phyloP scores from a whole-genome alignment of 2,888 invertebrate genomes.

The Podotricha telesiphe region DNA sequence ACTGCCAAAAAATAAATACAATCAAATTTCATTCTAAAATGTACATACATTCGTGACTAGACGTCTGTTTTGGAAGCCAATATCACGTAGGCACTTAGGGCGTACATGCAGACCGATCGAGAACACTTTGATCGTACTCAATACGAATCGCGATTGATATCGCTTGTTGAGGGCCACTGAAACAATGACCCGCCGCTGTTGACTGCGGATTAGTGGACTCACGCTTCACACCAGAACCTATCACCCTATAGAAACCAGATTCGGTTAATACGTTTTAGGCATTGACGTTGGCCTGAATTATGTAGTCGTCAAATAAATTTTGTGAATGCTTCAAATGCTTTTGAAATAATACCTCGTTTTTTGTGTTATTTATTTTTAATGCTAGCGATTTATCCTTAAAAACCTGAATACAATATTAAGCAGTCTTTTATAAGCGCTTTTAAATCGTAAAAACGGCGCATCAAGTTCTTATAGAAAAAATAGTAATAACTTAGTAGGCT shows the following conservation, averaged over 20 bases:
- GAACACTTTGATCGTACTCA: conserved; percentile 49
- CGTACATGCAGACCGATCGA: conserved; percentile 48
- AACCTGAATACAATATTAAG: conserved; percentile 17
- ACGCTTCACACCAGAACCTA: conserved; percentile 36
- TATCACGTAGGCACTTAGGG: conserved; percentile 48
- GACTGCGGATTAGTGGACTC: conserved; percentile 43
- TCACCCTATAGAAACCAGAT: conserved; percentile 29
- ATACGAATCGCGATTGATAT: conserved; percentile 50
- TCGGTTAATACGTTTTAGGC: conserved; percentile 23
- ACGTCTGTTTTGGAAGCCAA: conserved; percentile 49
- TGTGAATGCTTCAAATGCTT: conserved; percentile 1
- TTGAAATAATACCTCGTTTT: neutral
- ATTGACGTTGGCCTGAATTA: conserved; percentile 13
- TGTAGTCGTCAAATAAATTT: neutral
- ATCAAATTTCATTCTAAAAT: conserved; percentile 13
- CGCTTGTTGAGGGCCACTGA: conserved; percentile 47
- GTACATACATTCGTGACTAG: conserved; percentile 20
- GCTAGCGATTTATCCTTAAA: neutral
- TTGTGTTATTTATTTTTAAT: conserved; percentile 3
- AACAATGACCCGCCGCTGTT: conserved; percentile 48
- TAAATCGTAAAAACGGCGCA: conserved; percentile 34
- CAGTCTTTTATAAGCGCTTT: conserved; percentile 30
- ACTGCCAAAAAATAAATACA: neutral
- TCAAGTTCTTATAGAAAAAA: conserved; percentile 34
- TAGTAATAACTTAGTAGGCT: conserved; percentile 42